phyloP scores from a whole-genome alignment of 2,888 invertebrate genomes.

The Lasioglossum vierecki region DNA sequence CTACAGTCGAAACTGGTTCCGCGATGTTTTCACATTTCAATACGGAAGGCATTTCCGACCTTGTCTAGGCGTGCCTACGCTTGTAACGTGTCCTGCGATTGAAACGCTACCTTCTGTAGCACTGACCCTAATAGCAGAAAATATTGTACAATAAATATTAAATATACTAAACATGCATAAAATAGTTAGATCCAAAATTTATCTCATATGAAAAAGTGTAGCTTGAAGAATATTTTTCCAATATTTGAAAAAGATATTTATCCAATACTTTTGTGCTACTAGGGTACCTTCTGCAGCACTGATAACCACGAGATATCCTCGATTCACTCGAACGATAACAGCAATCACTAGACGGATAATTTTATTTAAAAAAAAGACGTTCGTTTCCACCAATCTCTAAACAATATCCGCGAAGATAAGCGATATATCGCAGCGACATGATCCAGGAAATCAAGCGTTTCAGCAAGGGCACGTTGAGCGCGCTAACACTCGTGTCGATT shows the following conservation, averaged over 20 bases:
- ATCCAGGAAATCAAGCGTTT: neutral
- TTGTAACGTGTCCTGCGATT: neutral
- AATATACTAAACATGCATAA: too few species aligned
- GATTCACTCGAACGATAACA: neutral
- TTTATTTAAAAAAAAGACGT: neutral
- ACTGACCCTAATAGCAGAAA: too few species aligned
- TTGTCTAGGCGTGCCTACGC: neutral
- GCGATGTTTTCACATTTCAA: neutral
- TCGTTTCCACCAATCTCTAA: neutral
- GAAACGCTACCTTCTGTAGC: neutral
- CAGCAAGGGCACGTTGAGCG: neutral
- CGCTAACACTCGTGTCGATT: neutral
- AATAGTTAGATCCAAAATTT: too few species aligned
- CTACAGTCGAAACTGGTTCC: neutral
- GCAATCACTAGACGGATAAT: neutral
- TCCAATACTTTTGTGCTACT: too few species aligned
- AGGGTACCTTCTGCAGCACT: neutral
- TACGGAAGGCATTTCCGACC: neutral
- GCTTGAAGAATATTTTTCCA: too few species aligned
- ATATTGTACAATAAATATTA: too few species aligned
- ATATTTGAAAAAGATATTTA: too few species aligned
- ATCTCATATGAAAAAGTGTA: too few species aligned
- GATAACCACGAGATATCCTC: neutral
- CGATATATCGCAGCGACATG: neutral
- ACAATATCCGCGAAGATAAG: neutral